Conservation (phyloP, 64 coral and sea anemone species). For the Stichodactyla mertensii region DNA sequence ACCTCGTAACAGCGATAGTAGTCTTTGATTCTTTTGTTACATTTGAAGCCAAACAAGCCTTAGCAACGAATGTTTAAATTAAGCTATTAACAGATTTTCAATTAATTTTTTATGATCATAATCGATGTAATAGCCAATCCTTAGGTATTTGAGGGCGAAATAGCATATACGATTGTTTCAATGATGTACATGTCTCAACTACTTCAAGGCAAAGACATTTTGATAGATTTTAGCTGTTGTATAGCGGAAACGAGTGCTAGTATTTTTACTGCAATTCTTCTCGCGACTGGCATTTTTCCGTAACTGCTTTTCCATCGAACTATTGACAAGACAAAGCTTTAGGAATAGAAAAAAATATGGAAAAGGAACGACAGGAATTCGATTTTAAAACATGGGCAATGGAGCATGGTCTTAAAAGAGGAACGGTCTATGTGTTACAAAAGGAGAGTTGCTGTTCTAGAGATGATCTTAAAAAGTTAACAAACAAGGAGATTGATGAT, state of each 20-base stretch:
- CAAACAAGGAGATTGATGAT: not conserved
- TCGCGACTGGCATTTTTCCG: not conserved
- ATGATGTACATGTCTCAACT: not conserved
- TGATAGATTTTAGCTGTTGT: not conserved
- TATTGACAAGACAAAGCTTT: not conserved
- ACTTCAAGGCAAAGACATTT: too few relatives aligned
- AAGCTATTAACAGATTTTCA: not conserved
- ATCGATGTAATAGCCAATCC: not conserved
- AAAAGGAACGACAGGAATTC: not conserved
- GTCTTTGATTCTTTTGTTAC: not conserved
- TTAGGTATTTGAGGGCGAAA: not conserved
- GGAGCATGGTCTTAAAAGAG: not conserved
- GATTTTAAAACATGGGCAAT: conserved; percentile 20
- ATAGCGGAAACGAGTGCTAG: not conserved
- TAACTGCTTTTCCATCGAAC: not conserved
- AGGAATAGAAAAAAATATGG: not conserved
- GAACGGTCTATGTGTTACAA: conserved; percentile 15
- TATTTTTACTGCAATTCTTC: not conserved
- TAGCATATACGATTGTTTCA: not conserved
- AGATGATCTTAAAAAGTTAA: not conserved
- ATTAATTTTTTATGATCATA: not conserved
- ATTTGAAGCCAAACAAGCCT: not conserved
- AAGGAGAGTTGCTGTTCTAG: not conserved
- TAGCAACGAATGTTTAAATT: not conserved
- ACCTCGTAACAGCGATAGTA: not conserved